Evolutionary conservation across 1,140 invertebrate genomes (phyloP).

Genomic region (Drosophila oshimai): DNA sequence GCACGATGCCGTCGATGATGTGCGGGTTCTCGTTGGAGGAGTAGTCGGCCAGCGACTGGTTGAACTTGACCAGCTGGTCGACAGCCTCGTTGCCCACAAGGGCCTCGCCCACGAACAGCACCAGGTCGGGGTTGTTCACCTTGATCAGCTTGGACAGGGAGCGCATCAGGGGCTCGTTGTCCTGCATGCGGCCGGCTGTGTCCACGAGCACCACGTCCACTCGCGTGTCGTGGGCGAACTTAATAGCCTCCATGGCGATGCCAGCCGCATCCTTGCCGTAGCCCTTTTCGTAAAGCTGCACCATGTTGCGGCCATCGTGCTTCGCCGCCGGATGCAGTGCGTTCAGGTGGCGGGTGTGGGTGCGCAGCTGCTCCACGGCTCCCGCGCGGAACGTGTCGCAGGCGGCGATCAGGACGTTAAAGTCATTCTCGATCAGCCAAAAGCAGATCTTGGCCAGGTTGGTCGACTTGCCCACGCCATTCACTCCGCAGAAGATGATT

Average conservation of each 20-base stretch:
- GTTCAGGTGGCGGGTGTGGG: slow-evolving; percentile 96
- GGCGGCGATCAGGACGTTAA: slow-evolving; percentile 98
- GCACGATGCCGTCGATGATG: slow-evolving; percentile 98
- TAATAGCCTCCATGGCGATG: slow-evolving; percentile 98
- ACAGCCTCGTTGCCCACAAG: slow-evolving; percentile 99
- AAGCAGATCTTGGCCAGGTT: slow-evolving; percentile 99
- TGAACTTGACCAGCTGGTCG: slow-evolving; percentile 99
- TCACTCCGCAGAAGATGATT: slow-evolving; percentile 99
- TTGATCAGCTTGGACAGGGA: slow-evolving; percentile 95
- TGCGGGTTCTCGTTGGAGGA: slow-evolving; percentile 92
- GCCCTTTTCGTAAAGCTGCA: slow-evolving; percentile 98
- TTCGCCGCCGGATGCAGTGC: slow-evolving; percentile 93
- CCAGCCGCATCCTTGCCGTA: slow-evolving; percentile 99
- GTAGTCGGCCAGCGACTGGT: slow-evolving; percentile 96
- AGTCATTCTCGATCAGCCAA: slow-evolving; percentile 99
- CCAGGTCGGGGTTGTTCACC: slow-evolving; percentile 97
- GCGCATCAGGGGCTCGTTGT: slow-evolving; percentile 99
- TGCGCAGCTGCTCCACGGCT: slow-evolving; percentile 98
- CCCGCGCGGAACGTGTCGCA: slow-evolving; percentile 99
- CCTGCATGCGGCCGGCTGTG: slow-evolving; percentile 99
- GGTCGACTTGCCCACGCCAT: slow-evolving; percentile 99
- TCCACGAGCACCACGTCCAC: slow-evolving; percentile 98
- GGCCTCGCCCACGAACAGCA: slow-evolving; percentile 99
- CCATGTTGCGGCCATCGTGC: slow-evolving; percentile 89
- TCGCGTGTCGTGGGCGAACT: slow-evolving; percentile 90